Base-by-base conservation (phyloP, 2,797 vertebrate genomes). In the Pyrocephalus nanus region DNA sequence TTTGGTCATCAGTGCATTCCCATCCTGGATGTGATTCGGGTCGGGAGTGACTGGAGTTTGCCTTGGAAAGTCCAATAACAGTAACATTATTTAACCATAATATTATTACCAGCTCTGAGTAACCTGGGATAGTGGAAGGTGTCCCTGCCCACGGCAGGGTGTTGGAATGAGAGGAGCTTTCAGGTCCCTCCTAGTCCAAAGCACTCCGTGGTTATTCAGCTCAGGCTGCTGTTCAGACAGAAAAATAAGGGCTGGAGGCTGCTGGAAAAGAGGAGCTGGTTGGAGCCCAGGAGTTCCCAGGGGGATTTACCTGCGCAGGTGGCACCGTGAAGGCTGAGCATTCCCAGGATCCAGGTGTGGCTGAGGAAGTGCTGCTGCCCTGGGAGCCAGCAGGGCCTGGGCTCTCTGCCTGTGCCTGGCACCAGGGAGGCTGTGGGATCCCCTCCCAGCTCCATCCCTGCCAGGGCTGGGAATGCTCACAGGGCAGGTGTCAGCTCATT, bases 271-370 rank as follows among this genome's bases (percentile, higher is more conserved):
- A 48, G 54, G 62, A 62, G 21, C 15, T 20, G 2, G 23, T 14
- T 5, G 1, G 45, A 29, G 77, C 40, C 26, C 11, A 3, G 26
- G 8, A 3, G 23, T 2, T 42, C 30, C 25, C 3, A 1, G 2
- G 55, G 12, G 34, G 51, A 4, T 11, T 14, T 4, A 2, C 42
- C 77, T 75, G 86, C 42, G 62, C 42, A 4, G 12, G 34, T 36
- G 20, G n/a, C n/a, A 11, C 3, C 2, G 6, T 3, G 12, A 25
- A 19, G 61, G 61, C 40, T 66, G 83, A 21, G 48, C 40, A 8
- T 2, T 19, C 23, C 53, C 23, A 11, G 20, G 17, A 2, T 26
- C 21, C 7, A 10, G 8, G 51, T 23, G 32, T 11, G 60, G 38
- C 4, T 2, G 36, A 55, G 74, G 42, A 26, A 43, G 1, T 6